Conservation (phyloP, 2,113 vertebrate species). For the Chauna torquata region DNA sequence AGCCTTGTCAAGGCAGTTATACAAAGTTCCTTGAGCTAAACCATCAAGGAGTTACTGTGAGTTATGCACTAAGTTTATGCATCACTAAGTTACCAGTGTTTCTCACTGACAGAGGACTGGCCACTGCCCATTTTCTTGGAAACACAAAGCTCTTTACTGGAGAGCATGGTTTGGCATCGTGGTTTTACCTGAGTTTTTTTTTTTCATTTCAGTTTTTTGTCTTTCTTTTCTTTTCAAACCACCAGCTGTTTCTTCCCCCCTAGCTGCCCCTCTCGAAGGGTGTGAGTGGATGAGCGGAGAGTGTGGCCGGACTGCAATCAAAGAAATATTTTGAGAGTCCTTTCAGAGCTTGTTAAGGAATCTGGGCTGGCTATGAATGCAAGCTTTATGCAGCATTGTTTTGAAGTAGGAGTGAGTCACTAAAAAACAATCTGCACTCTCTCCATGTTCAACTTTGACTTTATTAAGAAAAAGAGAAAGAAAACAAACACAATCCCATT, state of each 20-base stretch:
- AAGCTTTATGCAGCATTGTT: constrained; percentile 18
- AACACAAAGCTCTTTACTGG: neutral
- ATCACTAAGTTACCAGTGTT: neutral
- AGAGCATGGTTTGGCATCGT: neutral
- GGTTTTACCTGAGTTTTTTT: neutral
- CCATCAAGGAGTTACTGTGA: neutral
- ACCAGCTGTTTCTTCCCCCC: neutral
- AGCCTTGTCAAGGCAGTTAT: neutral
- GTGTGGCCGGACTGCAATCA: constrained; percentile 3
- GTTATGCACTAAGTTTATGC: neutral
- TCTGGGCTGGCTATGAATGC: constrained; percentile 14
- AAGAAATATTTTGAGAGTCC: constrained; percentile 54
- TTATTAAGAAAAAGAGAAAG: constrained; percentile 56
- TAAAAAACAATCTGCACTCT: constrained; percentile 62
- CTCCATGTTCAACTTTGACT: constrained; percentile 52
- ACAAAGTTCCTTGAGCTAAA: neutral
- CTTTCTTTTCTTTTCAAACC: neutral
- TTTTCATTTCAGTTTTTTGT: neutral
- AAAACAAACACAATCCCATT: constrained; percentile 50
- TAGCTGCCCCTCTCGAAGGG: neutral
- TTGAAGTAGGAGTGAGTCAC: constrained; percentile 69
- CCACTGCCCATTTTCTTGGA: neutral
- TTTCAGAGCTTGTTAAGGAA: constrained; percentile 41
- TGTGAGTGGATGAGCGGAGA: neutral
- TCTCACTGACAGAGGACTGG: neutral